These are phyloP conservation scores for Heterotis niloticus DNA, from an alignment of 2,113 vertebrate genomes.

Conservation along the genomic window DNA sequence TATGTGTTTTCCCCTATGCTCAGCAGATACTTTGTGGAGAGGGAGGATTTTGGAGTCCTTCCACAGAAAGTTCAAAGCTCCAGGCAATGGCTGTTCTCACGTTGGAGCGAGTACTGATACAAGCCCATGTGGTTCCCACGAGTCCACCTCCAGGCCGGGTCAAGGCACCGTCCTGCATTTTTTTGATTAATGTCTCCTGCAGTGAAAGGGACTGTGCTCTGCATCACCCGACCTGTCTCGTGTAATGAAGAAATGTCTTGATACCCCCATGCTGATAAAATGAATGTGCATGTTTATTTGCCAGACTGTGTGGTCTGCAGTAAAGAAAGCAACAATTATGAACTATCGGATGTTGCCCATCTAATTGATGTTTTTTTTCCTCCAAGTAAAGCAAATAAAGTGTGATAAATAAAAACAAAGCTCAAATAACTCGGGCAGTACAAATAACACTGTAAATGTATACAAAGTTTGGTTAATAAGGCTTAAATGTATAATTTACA, in stretches of 20 bases:
- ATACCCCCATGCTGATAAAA: neutral
- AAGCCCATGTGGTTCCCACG: slow-evolving; percentile 18
- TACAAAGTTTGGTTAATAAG: too few species aligned
- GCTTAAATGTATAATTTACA: too few species aligned
- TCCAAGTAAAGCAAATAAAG: too few species aligned
- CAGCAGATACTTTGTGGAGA: neutral
- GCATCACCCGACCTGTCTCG: neutral
- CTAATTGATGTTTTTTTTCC: too few species aligned
- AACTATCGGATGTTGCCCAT: neutral
- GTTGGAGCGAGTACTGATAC: slow-evolving; percentile 12
- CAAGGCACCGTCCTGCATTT: slow-evolving; percentile 19
- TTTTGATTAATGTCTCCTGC: slow-evolving; percentile 19
- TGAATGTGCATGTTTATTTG: neutral
- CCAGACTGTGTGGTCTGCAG: slow-evolving; percentile 18
- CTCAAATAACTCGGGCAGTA: too few species aligned
- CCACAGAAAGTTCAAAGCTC: slow-evolving; percentile 9
- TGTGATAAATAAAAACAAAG: too few species aligned
- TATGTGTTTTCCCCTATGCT: neutral
- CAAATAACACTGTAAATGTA: too few species aligned
- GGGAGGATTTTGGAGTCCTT: neutral
- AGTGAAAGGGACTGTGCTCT: neutral
- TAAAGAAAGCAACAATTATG: neutral
- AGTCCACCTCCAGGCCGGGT: slow-evolving; percentile 15
- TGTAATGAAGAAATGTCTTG: neutral
- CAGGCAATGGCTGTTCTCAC: slow-evolving; percentile 24